Evolutionary conservation across 2,113 vertebrate genomes (phyloP).

Genomic region (Hyla sarda): DNA sequence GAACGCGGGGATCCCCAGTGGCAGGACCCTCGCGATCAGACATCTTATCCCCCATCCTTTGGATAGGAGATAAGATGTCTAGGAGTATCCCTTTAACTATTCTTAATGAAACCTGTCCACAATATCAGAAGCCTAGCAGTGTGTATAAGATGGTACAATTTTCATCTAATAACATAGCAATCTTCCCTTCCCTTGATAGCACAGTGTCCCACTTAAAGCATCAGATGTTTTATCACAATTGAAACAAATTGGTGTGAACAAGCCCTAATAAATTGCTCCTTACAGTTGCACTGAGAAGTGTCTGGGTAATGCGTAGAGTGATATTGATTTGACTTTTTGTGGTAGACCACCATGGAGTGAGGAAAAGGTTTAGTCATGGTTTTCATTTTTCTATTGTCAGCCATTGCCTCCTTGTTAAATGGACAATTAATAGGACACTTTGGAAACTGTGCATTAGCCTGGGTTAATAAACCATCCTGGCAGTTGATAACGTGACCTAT

Average conservation of each 20-base stretch:
- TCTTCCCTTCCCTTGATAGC: neutral
- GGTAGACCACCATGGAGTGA: slow-evolving; percentile 85
- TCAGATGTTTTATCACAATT: slow-evolving; percentile 5
- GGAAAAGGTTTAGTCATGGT: slow-evolving; percentile 92
- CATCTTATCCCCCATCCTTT: too few species aligned
- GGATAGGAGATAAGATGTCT: too few species aligned
- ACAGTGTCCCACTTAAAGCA: neutral
- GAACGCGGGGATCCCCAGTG: too few species aligned
- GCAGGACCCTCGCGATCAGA: too few species aligned
- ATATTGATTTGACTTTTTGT: slow-evolving; percentile 75
- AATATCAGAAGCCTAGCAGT: neutral
- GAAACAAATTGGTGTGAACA: slow-evolving; percentile 20
- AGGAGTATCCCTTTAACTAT: too few species aligned
- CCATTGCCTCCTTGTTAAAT: slow-evolving; percentile 92
- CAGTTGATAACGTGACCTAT: slow-evolving; percentile 76
- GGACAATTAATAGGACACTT: slow-evolving; percentile 96
- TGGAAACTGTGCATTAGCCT: slow-evolving; percentile 79
- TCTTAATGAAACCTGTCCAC: neutral
- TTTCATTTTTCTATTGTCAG: slow-evolving; percentile 84
- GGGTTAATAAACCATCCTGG: slow-evolving; percentile 79
- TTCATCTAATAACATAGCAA: neutral
- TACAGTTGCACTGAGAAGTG: slow-evolving; percentile 77
- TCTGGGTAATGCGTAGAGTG: slow-evolving; percentile 88
- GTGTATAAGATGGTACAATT: neutral
- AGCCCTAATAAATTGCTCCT: slow-evolving; percentile 14